Evolutionary conservation across 2,888 invertebrate species (phyloP).

Genomic region (Fragum whitleyi): DNA sequence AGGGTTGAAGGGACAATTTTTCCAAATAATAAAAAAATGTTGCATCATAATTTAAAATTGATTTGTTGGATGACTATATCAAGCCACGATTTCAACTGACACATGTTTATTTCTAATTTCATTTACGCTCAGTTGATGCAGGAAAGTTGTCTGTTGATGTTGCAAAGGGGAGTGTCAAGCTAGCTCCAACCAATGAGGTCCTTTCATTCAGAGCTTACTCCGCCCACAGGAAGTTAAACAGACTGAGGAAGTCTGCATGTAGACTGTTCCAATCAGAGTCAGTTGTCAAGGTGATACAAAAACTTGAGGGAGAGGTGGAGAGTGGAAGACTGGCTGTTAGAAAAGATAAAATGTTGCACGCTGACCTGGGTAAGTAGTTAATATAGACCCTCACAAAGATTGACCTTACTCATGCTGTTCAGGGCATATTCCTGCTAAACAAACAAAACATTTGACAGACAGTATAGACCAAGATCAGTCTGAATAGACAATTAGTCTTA

Average conservation of each 20-base stretch:
- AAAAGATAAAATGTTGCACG: conserved; percentile 92
- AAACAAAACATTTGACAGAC: no score
- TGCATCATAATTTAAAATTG: no score
- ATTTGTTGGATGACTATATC: no score
- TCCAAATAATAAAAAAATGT: no score
- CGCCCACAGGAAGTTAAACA: conserved; percentile 82
- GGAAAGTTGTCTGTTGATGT: conserved; percentile 73
- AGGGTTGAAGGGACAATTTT: no score
- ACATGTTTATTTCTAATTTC: no score
- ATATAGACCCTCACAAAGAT: conserved; percentile 12
- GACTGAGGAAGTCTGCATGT: conserved; percentile 86
- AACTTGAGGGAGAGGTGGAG: conserved; percentile 90
- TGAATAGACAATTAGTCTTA: no score
- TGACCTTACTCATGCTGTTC: conserved; percentile 20
- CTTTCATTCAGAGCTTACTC: conserved; percentile 84
- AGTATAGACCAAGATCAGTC: no score
- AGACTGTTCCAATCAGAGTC: conserved; percentile 88
- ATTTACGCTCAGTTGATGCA: conserved; percentile 79
- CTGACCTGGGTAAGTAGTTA: conserved; percentile 89
- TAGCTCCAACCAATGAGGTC: conserved; percentile 84
- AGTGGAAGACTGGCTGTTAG: conserved; percentile 91
- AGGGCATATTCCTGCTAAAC: no score
- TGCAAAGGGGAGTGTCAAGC: conserved; percentile 51
- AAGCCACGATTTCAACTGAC: no score
- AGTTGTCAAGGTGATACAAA: conserved; percentile 89